Base-by-base conservation (phyloP, 2,113 vertebrate species). In the Chiloscyllium plagiosum region DNA sequence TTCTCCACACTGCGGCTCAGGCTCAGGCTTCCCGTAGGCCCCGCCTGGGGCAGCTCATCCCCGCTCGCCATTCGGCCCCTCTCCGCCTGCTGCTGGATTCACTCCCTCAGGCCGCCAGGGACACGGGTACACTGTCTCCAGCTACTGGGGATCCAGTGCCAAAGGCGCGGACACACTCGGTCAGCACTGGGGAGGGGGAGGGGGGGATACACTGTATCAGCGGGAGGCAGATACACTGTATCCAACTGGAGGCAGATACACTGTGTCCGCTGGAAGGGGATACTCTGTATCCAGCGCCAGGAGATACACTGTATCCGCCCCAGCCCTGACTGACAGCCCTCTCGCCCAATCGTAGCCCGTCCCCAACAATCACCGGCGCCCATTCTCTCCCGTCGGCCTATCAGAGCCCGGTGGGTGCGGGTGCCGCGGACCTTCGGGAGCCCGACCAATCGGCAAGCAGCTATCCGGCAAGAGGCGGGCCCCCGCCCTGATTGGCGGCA, bases 1-100 rank as follows among this genome's bases (percentile, higher is more conserved):
- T 98, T 98, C 96, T 99, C 98, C 96, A 98, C 98, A 96, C 98
- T 98, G 96, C 98, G 97, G 97, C 98, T 98, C 98, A 98, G 96
- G 98, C 98, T 96, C 4, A 56, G 98, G 97, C 56, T 97, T 98
- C 96, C 97, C 97, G 97, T 98, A 97, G 95, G 97, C 97, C 97
- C 97, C 98, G 97, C 22, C 0, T 33, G 94, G 78, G 56, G 17
- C 52, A 56, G 52, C 0, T 95, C 96, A 22, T 96, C 96, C 3
- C 96, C 96, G n/a, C 96, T 94, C 65, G 96, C 94, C 95, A 96
- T 95, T 97, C 97, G 98, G 97, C 98, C 98, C 97, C 97, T 98
- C 97, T 98, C 98, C 97, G 98, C 98, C 97, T 96, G 92, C 10
- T 96, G 20, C 70, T 5, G 70, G 24, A 22, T 1, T 26, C 5